Conservation (phyloP, 2,113 vertebrate species). For the Phoenicopterus ruber region DNA sequence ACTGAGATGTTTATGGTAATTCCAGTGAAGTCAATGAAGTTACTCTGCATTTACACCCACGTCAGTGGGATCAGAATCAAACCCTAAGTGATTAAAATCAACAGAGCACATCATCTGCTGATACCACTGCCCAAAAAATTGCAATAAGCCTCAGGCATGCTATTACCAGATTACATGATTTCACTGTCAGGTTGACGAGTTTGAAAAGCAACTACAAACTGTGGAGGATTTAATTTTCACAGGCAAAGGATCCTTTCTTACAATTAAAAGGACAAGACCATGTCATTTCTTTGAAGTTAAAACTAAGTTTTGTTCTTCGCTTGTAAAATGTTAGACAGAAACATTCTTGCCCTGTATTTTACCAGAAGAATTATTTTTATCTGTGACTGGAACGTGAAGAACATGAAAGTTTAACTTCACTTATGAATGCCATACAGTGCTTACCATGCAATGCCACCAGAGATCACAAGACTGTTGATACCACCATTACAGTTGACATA, state of each 20-base stretch:
- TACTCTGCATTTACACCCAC: neutral
- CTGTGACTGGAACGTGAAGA: neutral
- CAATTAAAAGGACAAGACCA: conserved; percentile 60
- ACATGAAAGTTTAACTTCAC: neutral
- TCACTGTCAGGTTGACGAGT: conserved; percentile 54
- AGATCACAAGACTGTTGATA: neutral
- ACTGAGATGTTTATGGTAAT: neutral
- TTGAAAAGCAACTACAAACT: conserved; percentile 57
- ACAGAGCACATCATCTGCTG: conserved; percentile 63
- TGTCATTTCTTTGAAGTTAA: conserved; percentile 16
- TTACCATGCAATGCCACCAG: neutral
- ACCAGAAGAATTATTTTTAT: neutral
- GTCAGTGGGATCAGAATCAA: neutral
- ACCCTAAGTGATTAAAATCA: conserved; percentile 66
- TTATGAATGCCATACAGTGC: neutral
- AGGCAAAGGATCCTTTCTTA: conserved; percentile 46
- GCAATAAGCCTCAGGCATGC: conserved; percentile 55
- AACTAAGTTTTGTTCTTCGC: conserved; percentile 12
- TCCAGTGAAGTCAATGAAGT: neutral
- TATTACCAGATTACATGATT: conserved; percentile 67
- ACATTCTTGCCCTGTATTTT: neutral
- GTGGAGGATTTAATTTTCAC: conserved; percentile 58
- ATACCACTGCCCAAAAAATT: conserved; percentile 52
- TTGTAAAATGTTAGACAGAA: conserved; percentile 2
- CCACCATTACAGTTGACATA: neutral